Evolutionary conservation across 1,140 invertebrate species (phyloP), one percentile per base, ranked within the genome.

Genomic region (Andrena cerasifolii): DNA sequence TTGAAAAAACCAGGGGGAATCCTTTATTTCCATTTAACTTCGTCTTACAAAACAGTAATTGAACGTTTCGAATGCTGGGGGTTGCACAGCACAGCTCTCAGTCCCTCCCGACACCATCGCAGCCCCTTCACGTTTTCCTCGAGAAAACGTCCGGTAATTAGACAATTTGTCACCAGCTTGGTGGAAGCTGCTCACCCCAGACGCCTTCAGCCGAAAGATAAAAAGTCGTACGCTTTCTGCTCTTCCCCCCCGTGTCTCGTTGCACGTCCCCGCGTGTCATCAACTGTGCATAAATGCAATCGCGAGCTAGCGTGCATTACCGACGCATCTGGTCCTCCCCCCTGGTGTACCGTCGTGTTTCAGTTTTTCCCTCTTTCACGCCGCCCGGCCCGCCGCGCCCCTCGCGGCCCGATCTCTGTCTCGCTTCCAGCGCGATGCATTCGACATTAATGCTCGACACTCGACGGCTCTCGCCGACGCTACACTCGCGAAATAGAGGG

Each of bases 371-470:
- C 53, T 12, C 28, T 58, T 43, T 10, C 33, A 8, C 61, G n/a
- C 16, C 3, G 8, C 26, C 0, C 18, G 7, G 28, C 49, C n/a
- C 40, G 4, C 54, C 0, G 1, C 2, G 0, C 2, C n/a, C 0
- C 7, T 28, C 6, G 43, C 3, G 7, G 2, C 1, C 18, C 33
- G 14, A 5, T 33, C 54, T 8, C 51, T 10, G 8, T 16, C 26
- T 16, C 28, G 36, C 63, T 33, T 33, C n/a, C 18, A 45, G 49
- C 36, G 40, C 36, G 75, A 45, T 51, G 67, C 67, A 79, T 83
- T 54, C 63, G 76, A 79, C 82, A 58, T 84, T 83, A 83, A 84
- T 79, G 81, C 58, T 24, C 63, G 78, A 75, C 71, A 75, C 58
- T 84, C 70, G 63, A 68, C 53, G 54, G 43, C 75, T 71, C 56